Base-by-base conservation (phyloP, 2,888 invertebrate genomes). In the Watsonalla cultraria region DNA sequence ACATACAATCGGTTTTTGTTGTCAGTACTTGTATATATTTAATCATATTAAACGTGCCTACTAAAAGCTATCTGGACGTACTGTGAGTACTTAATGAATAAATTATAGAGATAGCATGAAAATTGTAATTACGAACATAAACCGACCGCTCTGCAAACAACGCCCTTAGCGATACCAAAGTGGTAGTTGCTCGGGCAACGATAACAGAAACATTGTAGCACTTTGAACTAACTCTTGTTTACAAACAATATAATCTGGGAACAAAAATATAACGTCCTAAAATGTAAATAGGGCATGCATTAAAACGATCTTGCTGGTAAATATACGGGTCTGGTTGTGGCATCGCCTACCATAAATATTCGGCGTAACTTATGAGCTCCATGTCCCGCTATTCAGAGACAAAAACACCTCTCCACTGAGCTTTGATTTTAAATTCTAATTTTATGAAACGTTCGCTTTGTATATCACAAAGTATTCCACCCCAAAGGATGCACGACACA, bases 391-490 rank as follows among this genome's bases (percentile, higher is more conserved):
- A 65, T 66, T 68, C 71, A 68, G 76, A 74, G 74, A 80, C 82
- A 86, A 86, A 86, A 86, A 84, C 85, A 84, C 80, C 80, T 80
- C 81, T 65, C 77, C 72, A 76, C 76, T 73, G 81, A 78, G 84
- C 76, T 85, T 82, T 87, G 85, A 87, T 87, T 88, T 87, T 84
- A 87, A 87, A 87, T 87, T 88, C 85, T 83, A 87, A 87, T 88
- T 87, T 86, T 84, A 86, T 82, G 82, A 84, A 81, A 80, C 78
- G 76, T 76, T 74, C 78, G 66, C 74, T 87, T 87, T 84, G 82
- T 82, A 84, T 86, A 86, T 83, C 83, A 75, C 74, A 77, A 71
- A 70, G 76, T 74, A 76, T 82, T 82, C 74, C 42, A 37, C 42
- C 2, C 11, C 11, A 5, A 11, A 11, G 8, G 42, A 11, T 11